phyloP scores from a whole-genome alignment of 2,113 vertebrate genomes.

The Amblyornis subalaris region DNA sequence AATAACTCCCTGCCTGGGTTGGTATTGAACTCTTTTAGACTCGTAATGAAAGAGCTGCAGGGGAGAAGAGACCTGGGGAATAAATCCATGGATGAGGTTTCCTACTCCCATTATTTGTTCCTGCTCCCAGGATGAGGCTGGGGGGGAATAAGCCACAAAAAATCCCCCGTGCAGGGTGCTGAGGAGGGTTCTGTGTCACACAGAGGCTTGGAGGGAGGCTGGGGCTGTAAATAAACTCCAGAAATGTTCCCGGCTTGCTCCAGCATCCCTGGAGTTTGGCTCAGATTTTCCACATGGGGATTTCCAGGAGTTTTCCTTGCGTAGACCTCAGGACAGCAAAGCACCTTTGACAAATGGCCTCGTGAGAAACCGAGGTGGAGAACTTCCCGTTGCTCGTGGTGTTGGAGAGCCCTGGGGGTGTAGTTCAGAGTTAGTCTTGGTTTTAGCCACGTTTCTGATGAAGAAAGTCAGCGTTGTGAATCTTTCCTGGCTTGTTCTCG shows the following conservation, averaged over 20 bases:
- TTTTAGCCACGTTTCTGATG: not conserved
- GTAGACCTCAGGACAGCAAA: accelerated
- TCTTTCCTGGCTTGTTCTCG: not conserved
- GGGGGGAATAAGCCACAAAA: not conserved
- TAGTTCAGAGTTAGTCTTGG: accelerated
- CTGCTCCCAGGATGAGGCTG: not conserved
- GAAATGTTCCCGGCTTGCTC: not conserved
- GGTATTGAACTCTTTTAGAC: not conserved
- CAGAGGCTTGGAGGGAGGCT: accelerated
- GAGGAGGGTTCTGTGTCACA: accelerated
- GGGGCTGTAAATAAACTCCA: not conserved
- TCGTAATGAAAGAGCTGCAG: constrained; percentile 10
- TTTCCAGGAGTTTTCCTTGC: not conserved
- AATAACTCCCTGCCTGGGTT: not conserved
- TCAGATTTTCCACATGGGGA: not conserved
- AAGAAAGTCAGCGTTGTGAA: not conserved
- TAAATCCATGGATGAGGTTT: not conserved
- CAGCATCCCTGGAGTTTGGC: not conserved
- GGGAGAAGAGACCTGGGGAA: not conserved
- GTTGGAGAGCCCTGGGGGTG: accelerated
- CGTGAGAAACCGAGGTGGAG: too few relatives aligned
- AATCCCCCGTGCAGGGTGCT: accelerated
- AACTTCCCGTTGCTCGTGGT: accelerated
- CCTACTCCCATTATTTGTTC: not conserved
- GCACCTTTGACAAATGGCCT: not conserved